Evolutionary conservation across 2,888 invertebrate species (phyloP), one percentile per base, ranked within the genome.

Genomic region (Hemaris fuciformis): DNA sequence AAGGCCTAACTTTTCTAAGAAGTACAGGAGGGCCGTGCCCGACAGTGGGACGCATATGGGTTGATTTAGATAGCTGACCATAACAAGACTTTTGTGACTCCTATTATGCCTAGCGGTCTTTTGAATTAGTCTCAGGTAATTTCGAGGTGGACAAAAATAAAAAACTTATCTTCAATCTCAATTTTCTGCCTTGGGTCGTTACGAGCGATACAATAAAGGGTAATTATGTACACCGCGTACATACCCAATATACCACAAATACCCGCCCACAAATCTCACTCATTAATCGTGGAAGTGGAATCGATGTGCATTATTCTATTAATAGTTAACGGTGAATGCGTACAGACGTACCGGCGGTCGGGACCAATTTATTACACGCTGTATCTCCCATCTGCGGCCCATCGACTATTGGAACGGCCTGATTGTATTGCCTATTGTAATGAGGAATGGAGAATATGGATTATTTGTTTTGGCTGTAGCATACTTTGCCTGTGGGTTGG

Each of bases 361-460:
- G 79, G 77, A 82, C 80, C 84, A 86, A 87, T 89, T 89, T 89
- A 88, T 90, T 86, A 86, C 75, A 77, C 74, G 77, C 75, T 66
- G 76, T 87, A 87, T 87, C 85, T 76, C 63, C 76, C 80, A 87
- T 88, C 87, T 79, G 58, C 61, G 74, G 72, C 76, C 75, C 71
- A 48, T 48, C 48, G 10, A 31, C 53, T 53, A 31, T 53, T 31
- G 31, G 53, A 53, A 53, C 18, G 53, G 53, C 8, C 53, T 53
- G 31, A 53, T 53, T 53, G 53, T 53, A 27, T 53, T 53, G 5
- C 23, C 23, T 31, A 31, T 53, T 53, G 53, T 53, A 53, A 31
- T 53, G 31, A 53, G 53, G 53, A 53, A 53, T 53, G 31, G 31
- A 31, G 31, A 53, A 31, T 53, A 53, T 27, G 42, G 25, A 22